Evolutionary conservation across 2,797 vertebrate genomes (phyloP).

Genomic region (Sparus aurata): DNA sequence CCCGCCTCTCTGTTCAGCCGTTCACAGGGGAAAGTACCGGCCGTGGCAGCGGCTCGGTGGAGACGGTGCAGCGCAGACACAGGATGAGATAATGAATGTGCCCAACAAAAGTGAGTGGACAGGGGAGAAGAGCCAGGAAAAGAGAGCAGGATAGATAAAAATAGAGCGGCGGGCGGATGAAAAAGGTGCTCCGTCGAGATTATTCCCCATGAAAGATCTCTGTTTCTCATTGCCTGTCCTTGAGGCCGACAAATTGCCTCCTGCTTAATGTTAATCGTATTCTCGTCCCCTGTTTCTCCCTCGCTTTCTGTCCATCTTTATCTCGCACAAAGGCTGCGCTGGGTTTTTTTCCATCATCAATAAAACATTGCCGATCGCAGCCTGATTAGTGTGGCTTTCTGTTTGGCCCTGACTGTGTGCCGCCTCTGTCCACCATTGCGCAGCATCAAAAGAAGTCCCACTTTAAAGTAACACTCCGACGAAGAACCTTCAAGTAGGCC

Average conservation of each 20-base stretch:
- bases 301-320: neutral
- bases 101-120: slow-evolving; percentile 7
- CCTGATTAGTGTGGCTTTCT: neutral
- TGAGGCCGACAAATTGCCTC: slow-evolving; percentile 10
- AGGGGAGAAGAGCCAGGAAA: neutral
- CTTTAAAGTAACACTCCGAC: neutral
- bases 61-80: slow-evolving; percentile 4
- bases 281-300: neutral
- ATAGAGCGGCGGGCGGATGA: neutral
- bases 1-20: slow-evolving; percentile 2
- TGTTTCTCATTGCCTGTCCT: slow-evolving; percentile 45
- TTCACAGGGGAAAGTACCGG: slow-evolving; percentile 29
- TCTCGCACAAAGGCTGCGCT: neutral
- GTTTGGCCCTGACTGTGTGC: neutral
- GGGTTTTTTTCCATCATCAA: slow-evolving; percentile 11
- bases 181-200: slow-evolving; percentile 7
- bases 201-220: slow-evolving; percentile 20
- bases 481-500: neutral
- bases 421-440: neutral
- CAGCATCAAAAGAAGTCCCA: neutral
- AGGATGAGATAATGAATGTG: slow-evolving; percentile 4
- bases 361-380: neutral
- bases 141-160: slow-evolving; percentile 8
- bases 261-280: slow-evolving; percentile 26
- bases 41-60: slow-evolving; percentile 20